Evolutionary conservation across 1,140 invertebrate genomes (phyloP).

Genomic region (Papilio polytes): DNA sequence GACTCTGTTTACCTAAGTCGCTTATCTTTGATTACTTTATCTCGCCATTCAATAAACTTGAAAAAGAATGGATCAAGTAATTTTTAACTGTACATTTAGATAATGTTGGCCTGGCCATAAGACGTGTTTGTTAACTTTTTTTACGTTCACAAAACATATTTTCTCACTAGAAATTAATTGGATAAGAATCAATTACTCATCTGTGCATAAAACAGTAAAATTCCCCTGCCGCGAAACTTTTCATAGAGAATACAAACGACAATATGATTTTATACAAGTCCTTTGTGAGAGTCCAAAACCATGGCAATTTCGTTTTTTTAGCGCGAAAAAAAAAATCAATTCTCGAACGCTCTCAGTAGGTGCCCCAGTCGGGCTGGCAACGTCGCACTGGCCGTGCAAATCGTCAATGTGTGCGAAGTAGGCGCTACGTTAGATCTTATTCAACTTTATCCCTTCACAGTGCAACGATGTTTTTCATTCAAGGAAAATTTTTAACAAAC

Average conservation of each 20-base stretch:
- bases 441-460: not conserved
- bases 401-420: slow-evolving; percentile 15
- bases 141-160: no score
- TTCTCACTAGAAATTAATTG: no score
- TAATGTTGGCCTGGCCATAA: no score
- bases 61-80: no score
- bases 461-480: not conserved
- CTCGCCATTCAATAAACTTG: no score
- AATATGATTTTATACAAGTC: no score
- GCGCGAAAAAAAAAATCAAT: slow-evolving; percentile 22
- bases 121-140: no score
- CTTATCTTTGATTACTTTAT: not conserved
- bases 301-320: not conserved
- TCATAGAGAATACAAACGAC: no score
- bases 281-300: no score
- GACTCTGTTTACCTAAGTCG: not conserved
- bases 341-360: not conserved
- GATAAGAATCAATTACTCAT: no score
- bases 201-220: not conserved
- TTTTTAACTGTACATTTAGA: no score
- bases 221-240: not conserved
- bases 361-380: slow-evolving; percentile 27
- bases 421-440: not conserved
- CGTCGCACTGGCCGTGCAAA: slow-evolving; percentile 6
- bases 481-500: not conserved